Conservation (phyloP, 2,113 vertebrate genomes). For the Chlorodrepanis virens region DNA sequence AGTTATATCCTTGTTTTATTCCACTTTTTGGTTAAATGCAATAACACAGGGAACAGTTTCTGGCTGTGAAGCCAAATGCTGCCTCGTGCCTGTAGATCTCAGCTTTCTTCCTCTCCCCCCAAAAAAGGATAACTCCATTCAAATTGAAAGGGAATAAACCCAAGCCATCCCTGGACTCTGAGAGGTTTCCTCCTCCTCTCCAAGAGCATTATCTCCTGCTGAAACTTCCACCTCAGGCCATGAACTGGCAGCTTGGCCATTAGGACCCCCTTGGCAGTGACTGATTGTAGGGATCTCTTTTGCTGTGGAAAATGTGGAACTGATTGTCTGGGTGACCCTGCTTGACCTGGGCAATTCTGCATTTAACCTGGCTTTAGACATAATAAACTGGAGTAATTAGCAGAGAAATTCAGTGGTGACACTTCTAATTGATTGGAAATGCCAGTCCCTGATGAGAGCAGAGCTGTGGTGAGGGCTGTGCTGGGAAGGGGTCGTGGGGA, state of each 20-base stretch:
- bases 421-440: conserved; percentile 65
- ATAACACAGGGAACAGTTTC: background rate
- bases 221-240: conserved; percentile 35
- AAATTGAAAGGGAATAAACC: background rate
- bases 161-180: background rate
- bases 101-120: background rate
- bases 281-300: conserved; percentile 47
- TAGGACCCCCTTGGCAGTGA: conserved; percentile 71
- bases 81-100: background rate
- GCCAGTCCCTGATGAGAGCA: background rate
- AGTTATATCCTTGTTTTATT: background rate
- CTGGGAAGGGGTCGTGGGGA: background rate
- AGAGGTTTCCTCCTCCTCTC: background rate
- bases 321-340: conserved; percentile 57
- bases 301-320: conserved; percentile 59
- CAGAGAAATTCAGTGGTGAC: conserved; percentile 27
- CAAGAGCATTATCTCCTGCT: background rate
- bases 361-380: conserved; percentile 71
- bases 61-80: background rate
- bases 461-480: background rate
- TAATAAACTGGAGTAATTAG: conserved; percentile 73
- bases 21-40: background rate
- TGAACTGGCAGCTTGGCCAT: conserved; percentile 55
- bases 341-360: conserved; percentile 71
- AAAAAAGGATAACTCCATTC: background rate